Evolutionary conservation across 2,797 vertebrate species (phyloP).

Genomic region (Kryptopterus vitreolus): DNA sequence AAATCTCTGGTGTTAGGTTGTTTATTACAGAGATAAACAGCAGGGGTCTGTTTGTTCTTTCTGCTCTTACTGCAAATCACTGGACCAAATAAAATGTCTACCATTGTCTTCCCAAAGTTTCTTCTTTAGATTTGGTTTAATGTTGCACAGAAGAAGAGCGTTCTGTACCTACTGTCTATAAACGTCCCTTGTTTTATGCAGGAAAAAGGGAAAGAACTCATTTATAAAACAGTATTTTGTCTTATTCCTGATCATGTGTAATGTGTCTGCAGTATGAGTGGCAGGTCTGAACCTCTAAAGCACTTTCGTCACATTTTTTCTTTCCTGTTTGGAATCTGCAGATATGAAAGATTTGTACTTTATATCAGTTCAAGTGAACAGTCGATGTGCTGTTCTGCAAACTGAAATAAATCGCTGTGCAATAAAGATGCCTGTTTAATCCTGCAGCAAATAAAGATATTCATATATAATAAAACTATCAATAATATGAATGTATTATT

Average conservation of each 20-base stretch:
- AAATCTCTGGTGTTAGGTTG: background rate
- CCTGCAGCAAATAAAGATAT: background rate
- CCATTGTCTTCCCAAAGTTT: background rate
- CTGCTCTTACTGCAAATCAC: background rate
- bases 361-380: slow-evolving; percentile 5
- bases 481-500: background rate
- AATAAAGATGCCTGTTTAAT: background rate
- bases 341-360: slow-evolving; percentile 36
- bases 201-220: background rate
- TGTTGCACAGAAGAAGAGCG: background rate
- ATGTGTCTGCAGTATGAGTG: slow-evolving; percentile 7
- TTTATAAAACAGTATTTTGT: background rate
- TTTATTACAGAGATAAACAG: slow-evolving; percentile 18
- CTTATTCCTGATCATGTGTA: background rate
- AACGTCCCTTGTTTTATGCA: background rate
- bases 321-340: slow-evolving; percentile 31
- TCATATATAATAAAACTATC: too few relatives aligned
- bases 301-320: slow-evolving; percentile 41
- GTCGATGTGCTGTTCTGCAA: slow-evolving; percentile 1
- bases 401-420: slow-evolving; percentile 45
- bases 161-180: background rate
- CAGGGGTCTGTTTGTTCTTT: too few relatives aligned
- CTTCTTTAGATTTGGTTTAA: background rate
- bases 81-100: background rate
- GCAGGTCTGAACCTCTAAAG: slow-evolving; percentile 32